These are phyloP conservation scores for Mallotus villosus DNA, from an alignment of 2,797 vertebrate genomes.

Conservation along the genomic window DNA sequence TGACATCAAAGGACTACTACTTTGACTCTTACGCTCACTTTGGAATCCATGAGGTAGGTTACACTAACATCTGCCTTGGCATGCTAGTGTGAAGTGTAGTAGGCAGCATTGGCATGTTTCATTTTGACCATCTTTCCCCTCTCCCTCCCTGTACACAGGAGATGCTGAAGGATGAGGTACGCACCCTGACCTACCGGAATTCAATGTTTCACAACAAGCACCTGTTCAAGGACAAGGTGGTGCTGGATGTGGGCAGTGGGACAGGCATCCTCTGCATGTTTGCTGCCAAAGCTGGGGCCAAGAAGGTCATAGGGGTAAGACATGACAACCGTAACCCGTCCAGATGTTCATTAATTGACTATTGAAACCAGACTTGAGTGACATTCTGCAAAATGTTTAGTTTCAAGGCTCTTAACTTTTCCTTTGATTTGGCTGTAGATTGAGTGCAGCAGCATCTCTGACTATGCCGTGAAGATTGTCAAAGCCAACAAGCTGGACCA, in stretches of 20 bases:
- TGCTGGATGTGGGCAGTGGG: slow-evolving; percentile 92
- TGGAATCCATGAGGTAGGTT: slow-evolving; percentile 88
- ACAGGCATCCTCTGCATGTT: slow-evolving; percentile 96
- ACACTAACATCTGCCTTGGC: neutral
- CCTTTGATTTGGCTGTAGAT: slow-evolving; percentile 70
- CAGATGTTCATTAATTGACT: neutral
- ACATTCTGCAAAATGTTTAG: neutral
- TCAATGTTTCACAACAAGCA: slow-evolving; percentile 98
- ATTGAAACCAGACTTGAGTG: neutral
- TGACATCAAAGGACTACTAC: slow-evolving; percentile 96
- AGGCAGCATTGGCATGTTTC: neutral
- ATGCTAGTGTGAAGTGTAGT: neutral
- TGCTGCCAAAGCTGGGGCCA: slow-evolving; percentile 91
- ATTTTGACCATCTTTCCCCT: neutral
- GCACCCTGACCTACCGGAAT: slow-evolving; percentile 92
- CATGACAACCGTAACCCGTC: neutral
- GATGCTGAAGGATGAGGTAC: slow-evolving; percentile 95
- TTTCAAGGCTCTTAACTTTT: neutral
- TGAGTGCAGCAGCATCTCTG: slow-evolving; percentile 93
- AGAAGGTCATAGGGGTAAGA: slow-evolving; percentile 90
- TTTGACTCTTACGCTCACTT: slow-evolving; percentile 96
- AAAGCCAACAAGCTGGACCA: slow-evolving; percentile 94
- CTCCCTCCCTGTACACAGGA: slow-evolving; percentile 68
- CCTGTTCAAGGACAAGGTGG: slow-evolving; percentile 93
- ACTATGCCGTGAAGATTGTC: slow-evolving; percentile 93